These are phyloP conservation scores for Myrmecophaga tridactyla DNA, from an alignment of 2,113 vertebrate species.

Conservation along the genomic window DNA sequence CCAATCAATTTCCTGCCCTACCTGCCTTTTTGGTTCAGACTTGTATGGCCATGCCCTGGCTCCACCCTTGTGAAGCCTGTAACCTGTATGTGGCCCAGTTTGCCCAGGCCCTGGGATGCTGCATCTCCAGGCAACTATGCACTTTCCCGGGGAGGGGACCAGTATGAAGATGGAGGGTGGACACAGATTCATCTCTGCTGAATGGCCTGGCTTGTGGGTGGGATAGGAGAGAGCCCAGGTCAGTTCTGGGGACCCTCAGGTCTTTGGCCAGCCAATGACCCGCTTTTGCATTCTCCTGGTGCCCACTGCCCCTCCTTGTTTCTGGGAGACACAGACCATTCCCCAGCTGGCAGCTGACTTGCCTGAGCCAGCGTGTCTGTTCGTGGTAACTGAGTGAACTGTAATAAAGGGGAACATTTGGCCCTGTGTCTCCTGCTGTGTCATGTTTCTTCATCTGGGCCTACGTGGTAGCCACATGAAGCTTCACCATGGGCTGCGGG, in stretches of 20 bases:
- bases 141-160: slow-evolving; percentile 45
- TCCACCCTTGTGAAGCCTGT: slow-evolving; percentile 6
- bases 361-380: slow-evolving; percentile 55
- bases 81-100: slow-evolving; percentile 30
- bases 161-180: neutral
- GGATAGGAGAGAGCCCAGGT: neutral
- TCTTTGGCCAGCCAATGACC: slow-evolving; percentile 38
- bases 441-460: slow-evolving; percentile 43
- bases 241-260: slow-evolving; percentile 5
- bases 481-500: neutral
- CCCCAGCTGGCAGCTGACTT: slow-evolving; percentile 64
- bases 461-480: neutral
- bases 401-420: slow-evolving; percentile 73
- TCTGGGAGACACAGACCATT: slow-evolving; percentile 52
- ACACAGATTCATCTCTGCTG: slow-evolving; percentile 12
- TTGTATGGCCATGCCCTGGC: neutral
- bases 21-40: slow-evolving; percentile 29
- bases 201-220: neutral
- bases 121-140: slow-evolving; percentile 68
- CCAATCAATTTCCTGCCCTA: neutral
- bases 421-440: slow-evolving; percentile 18
- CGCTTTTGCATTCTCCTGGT: slow-evolving; percentile 51
- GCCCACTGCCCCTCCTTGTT: slow-evolving; percentile 31
- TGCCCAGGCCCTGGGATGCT: slow-evolving; percentile 51
- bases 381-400: slow-evolving; percentile 58